phyloP scores from a whole-genome alignment of 2,888 invertebrate species.

The Hirtodrosophila histrioides region DNA sequence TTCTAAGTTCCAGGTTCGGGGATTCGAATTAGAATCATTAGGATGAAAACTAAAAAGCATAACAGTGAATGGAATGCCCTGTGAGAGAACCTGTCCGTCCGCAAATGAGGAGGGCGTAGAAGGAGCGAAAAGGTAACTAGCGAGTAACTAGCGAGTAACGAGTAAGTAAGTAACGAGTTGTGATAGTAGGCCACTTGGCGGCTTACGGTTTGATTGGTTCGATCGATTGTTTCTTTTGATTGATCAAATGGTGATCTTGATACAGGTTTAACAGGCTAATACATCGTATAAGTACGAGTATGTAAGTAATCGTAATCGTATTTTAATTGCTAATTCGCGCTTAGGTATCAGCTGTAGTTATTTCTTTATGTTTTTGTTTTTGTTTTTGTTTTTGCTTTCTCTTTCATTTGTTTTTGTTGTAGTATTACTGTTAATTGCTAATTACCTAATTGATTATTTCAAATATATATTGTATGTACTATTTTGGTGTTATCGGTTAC shows the following conservation, averaged over 20 bases:
- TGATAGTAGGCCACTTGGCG: too few species aligned
- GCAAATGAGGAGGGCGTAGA: too few species aligned
- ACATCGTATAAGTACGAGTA: too few species aligned
- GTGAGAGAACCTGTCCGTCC: not conserved
- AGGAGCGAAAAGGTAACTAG: too few species aligned
- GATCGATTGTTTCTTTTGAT: constrained; percentile 17
- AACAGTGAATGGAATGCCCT: not conserved
- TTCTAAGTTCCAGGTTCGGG: not conserved
- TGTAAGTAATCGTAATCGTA: constrained; percentile 1
- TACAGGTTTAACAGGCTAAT: constrained; percentile 15
- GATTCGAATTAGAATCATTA: too few species aligned
- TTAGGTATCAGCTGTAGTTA: constrained; percentile 21
- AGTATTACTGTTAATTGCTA: constrained; percentile 26
- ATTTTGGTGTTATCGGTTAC: constrained; percentile 52
- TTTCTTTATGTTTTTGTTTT: constrained; percentile 6
- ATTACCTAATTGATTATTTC: constrained; percentile 40
- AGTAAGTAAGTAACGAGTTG: too few species aligned
- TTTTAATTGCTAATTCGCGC: constrained; percentile 26
- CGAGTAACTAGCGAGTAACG: too few species aligned
- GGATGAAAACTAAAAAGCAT: not conserved
- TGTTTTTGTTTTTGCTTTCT: constrained; percentile 8
- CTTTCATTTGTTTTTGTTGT: constrained; percentile 3
- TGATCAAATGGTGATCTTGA: too few species aligned
- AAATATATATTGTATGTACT: constrained; percentile 15
- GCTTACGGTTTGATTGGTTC: too few species aligned